Evolutionary conservation across 2,113 vertebrate species (phyloP), one percentile per base, ranked within the genome.

Genomic region (Plectropomus leopardus): DNA sequence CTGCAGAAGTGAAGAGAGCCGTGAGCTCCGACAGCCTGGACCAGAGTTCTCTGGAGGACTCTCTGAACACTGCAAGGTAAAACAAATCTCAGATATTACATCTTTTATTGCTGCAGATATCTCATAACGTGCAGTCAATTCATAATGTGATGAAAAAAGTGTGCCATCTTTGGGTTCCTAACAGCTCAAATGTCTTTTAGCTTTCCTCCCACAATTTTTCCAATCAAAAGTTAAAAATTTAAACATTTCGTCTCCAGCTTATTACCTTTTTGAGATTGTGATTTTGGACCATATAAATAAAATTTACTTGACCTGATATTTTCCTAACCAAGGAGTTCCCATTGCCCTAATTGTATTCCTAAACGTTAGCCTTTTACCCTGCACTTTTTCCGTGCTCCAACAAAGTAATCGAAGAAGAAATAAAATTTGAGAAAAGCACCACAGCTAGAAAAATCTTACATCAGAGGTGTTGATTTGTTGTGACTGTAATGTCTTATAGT

Each of bases 1-100:
- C 30, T 60, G 40, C 51, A 28, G 59, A 76, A 8, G 30, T 24
- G 30, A 90, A 89, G 30, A 85, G 85, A 0, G 72, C 95, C 9
- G 76, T 94, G 85, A 98, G 97, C 85, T 84, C 84, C 0, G 97
- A 99, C 92, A 99, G 96, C 82, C 91, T 98, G 53, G 97, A 97
- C 28, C 76, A 96, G 64, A 96, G 96, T 83, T 85, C 82, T 40
- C 88, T 95, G 0, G 95, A 97, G 0, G 96, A 97, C 15, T 90
- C 93, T 0, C 90, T 96, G 23, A 95, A 92, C 76, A 82, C 87
- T 24, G 93, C 92, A 77, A 95, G 96, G 97, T 99, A 95, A 84
- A 0, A 5, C 7, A 53, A 26, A 13, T 26, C 5, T 48, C 2
- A 16, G 15, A 17, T 7, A 28, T 34, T 32, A n/a, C 11, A 17